Conservation (phyloP, 2,888 invertebrate genomes). For the Pollenia amentaria region DNA sequence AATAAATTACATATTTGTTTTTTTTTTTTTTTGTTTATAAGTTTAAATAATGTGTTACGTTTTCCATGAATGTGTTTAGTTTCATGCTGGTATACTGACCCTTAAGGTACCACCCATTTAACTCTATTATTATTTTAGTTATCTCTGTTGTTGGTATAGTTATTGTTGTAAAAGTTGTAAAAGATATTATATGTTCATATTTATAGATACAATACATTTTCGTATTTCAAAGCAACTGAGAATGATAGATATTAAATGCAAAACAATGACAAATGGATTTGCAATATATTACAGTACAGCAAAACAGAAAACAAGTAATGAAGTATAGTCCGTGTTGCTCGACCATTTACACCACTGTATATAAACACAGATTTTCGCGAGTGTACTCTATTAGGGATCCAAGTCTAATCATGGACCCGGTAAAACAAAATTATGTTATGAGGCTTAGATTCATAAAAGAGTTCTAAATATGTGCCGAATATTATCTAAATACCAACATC, state of each 20-base stretch:
- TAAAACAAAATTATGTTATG: too few relatives aligned
- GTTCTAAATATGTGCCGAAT: too few relatives aligned
- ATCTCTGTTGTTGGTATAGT: neutral
- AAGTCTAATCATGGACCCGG: too few relatives aligned
- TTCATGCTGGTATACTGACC: neutral
- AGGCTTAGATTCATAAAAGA: too few relatives aligned
- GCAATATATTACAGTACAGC: neutral
- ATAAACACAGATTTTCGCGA: too few relatives aligned
- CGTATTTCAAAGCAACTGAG: neutral
- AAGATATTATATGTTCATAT: neutral
- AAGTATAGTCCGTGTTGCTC: too few relatives aligned
- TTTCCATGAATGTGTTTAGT: neutral
- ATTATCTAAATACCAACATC: too few relatives aligned
- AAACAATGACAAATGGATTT: neutral
- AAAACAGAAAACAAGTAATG: too few relatives aligned
- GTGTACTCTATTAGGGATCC: too few relatives aligned
- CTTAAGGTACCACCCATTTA: neutral
- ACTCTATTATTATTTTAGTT: neutral
- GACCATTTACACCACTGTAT: too few relatives aligned
- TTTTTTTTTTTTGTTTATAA: neutral
- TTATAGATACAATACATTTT: neutral
- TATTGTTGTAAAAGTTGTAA: neutral
- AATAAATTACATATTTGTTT: neutral
- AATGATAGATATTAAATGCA: neutral
- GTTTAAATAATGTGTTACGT: slow-evolving; percentile 3